Evolutionary conservation across 1,140 invertebrate species (phyloP).

Genomic region (Manduca sexta): DNA sequence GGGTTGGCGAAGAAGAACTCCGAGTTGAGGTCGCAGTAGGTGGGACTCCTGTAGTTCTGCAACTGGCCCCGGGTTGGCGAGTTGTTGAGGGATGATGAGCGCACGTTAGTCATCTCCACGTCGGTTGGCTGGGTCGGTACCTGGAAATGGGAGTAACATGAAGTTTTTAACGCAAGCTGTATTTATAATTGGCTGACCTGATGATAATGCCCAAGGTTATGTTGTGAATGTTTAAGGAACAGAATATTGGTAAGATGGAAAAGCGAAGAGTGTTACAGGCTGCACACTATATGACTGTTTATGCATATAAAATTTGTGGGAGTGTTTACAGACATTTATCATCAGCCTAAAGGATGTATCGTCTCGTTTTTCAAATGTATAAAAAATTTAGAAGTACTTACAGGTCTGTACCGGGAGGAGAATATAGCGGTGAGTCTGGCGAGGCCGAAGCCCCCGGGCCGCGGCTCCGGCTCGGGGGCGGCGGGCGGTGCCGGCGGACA

Average conservation of each 20-base stretch:
- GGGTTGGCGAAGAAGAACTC: constrained; percentile 38
- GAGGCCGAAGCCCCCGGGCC: constrained; percentile 30
- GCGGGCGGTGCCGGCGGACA: constrained; percentile 1
- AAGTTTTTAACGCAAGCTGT: not conserved
- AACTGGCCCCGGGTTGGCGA: constrained; percentile 26
- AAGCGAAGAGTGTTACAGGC: no score
- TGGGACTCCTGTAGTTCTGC: constrained; percentile 36
- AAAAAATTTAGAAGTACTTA: constrained; percentile 19
- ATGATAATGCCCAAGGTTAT: no score
- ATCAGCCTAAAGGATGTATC: no score
- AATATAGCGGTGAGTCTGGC: constrained; percentile 46
- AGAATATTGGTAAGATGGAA: no score
- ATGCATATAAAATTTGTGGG: no score
- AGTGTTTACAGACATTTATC: no score
- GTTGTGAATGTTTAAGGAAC: no score
- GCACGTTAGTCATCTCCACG: constrained; percentile 49
- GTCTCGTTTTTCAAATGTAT: no score
- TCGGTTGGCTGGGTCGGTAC: constrained; percentile 54
- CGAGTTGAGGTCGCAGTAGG: constrained; percentile 28
- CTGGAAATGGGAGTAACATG: constrained; percentile 17
- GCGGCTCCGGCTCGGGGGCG: constrained; percentile 1
- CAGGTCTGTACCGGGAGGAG: constrained; percentile 50
- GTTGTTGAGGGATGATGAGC: constrained; percentile 20
- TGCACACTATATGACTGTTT: no score
- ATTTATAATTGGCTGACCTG: no score